Base-by-base conservation (phyloP, 2,113 vertebrate species). In the Leptosomus discolor region DNA sequence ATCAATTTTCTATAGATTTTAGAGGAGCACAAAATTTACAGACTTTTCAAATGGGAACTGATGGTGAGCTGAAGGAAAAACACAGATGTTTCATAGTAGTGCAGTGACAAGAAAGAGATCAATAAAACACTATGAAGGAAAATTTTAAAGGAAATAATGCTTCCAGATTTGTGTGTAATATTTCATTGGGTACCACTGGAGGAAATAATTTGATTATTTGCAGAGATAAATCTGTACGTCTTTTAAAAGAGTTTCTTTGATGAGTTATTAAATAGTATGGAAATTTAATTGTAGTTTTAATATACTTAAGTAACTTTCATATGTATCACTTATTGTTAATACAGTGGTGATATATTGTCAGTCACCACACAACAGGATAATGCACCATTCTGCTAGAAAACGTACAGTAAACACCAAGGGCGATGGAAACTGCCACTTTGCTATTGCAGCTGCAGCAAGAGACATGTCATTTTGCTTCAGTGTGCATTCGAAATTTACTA, bases 1-100 rank as follows among this genome's bases (percentile, higher is more conserved):
- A 96, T 95, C 95, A 98, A 98, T 98, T 98, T 97, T 90, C 80
- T 93, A 79, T 96, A 96, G 82, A 92, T 98, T 98, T 96, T 90
- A 88, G 94, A 95, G 83, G 64, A 93, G 56, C 82, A 96, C 77
- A 96, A 92, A 96, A 96, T 97, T 97, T 97, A 95, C 94, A 97
- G 97, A 95, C 96, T 97, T 97, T 94, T 96, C 85, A 94, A 96
- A 97, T 93, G 76, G 79, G 82, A 95, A 51, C 93, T 89, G 96
- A 95, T 96, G 91, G 91, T 69, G 83, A 96, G 70, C 61, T 95
- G 88, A 94, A 94, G 92, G 85, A 91, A 94, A 97, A 97, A 76
- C 96, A 90, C 96, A 97, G 94, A 97, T 97, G 94, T 97, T 97
- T 95, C 85, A 78, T 75, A 88, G 96, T 96, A 94, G 75, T 91